Conservation (phyloP, 1,140 invertebrate species). For the Tribolium castaneum region DNA sequence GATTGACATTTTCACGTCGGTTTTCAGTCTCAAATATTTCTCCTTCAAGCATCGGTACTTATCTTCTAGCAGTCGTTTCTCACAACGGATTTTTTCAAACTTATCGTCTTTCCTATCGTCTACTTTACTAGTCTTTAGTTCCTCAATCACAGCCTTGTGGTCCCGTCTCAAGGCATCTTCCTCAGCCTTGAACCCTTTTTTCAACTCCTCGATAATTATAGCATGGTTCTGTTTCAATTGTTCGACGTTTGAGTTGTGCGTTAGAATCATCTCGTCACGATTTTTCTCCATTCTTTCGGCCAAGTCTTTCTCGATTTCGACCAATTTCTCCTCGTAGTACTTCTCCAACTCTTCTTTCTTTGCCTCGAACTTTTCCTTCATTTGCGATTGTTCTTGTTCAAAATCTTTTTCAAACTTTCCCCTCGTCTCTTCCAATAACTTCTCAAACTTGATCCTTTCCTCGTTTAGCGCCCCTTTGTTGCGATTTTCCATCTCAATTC, state of each 20-base stretch:
- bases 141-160: slow-evolving; percentile 72
- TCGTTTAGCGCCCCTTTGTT: slow-evolving; percentile 64
- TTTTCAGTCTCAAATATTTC: slow-evolving; percentile 83
- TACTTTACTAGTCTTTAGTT: slow-evolving; percentile 72
- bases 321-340: slow-evolving; percentile 60
- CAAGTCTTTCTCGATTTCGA: slow-evolving; percentile 63
- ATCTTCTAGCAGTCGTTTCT: slow-evolving; percentile 78
- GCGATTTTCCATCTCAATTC: slow-evolving; percentile 61
- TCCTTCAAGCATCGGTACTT: slow-evolving; percentile 85
- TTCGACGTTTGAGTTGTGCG: slow-evolving; percentile 66
- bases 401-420: slow-evolving; percentile 63
- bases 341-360: slow-evolving; percentile 65
- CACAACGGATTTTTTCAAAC: slow-evolving; percentile 76
- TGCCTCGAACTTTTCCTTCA: slow-evolving; percentile 64
- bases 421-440: slow-evolving; percentile 64
- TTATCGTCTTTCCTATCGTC: slow-evolving; percentile 67
- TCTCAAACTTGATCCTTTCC: slow-evolving; percentile 62
- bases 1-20: slow-evolving; percentile 75
- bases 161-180: slow-evolving; percentile 66
- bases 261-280: slow-evolving; percentile 64
- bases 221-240: slow-evolving; percentile 67
- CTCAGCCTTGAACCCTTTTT: slow-evolving; percentile 71
- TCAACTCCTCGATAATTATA: slow-evolving; percentile 68
- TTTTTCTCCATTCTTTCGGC: slow-evolving; percentile 64
- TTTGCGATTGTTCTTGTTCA: slow-evolving; percentile 64